Percentiles rank a stretch among this genome's conserved stretches.
Conservation (phyloP, 2,113 vertebrate species). For the Chinchilla lanigera region DNA sequence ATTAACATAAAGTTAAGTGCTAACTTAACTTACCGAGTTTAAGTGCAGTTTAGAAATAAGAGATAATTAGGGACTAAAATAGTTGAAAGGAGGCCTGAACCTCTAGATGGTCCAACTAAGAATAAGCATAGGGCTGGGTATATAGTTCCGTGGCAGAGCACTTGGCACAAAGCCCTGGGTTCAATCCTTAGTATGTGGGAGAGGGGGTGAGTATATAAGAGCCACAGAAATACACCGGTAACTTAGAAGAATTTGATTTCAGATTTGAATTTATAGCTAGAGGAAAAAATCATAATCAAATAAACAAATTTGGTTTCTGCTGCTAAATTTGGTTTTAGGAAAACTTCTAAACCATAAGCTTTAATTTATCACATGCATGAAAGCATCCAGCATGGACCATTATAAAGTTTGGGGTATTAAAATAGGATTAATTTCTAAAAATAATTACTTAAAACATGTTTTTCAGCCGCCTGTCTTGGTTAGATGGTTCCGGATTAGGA, state of each 20-base stretch:
- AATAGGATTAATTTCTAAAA: slow-evolving; percentile 60
- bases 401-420: neutral
- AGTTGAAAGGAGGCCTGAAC: neutral
- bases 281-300: slow-evolving; percentile 27
- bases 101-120: neutral
- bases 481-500: slow-evolving; percentile 93
- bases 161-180: neutral
- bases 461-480: slow-evolving; percentile 94
- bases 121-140: neutral
- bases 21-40: neutral
- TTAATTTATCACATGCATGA: slow-evolving; percentile 36
- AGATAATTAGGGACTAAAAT: neutral
- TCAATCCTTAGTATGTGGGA: neutral
- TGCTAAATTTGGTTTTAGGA: slow-evolving; percentile 53
- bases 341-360: slow-evolving; percentile 29
- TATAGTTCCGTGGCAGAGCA: too few species aligned
- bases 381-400: neutral
- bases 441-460: slow-evolving; percentile 66
- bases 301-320: slow-evolving; percentile 26
- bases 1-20: neutral
- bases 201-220: neutral
- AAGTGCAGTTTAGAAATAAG: slow-evolving; percentile 19
- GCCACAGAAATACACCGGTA: neutral
- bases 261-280: slow-evolving; percentile 42
- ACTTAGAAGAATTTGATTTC: slow-evolving; percentile 17